phyloP scores from a whole-genome alignment of 2,797 vertebrate species.

The Cheirogaleus major region DNA sequence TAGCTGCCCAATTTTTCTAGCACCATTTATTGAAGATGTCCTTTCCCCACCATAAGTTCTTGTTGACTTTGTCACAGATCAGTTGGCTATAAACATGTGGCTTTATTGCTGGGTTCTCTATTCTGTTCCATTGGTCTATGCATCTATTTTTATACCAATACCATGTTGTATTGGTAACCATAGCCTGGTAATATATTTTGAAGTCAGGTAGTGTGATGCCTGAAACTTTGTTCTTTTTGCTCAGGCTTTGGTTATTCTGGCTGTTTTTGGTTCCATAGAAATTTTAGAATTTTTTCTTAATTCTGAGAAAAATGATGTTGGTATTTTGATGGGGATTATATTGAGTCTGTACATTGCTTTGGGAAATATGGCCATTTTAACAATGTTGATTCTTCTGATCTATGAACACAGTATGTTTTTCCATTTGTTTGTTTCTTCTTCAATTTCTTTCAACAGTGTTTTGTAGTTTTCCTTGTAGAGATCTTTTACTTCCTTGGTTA shows the following conservation, averaged over 20 bases:
- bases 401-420: not conserved
- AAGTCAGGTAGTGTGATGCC: not conserved
- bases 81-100: too few species aligned
- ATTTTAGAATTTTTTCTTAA: not conserved
- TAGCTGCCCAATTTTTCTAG: too few species aligned
- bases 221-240: not conserved
- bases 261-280: not conserved
- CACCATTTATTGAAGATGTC: too few species aligned
- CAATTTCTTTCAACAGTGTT: not conserved
- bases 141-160: not conserved
- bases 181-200: not conserved
- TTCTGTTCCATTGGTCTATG: not conserved
- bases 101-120: not conserved
- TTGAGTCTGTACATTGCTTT: not conserved
- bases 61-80: too few species aligned
- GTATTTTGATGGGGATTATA: not conserved
- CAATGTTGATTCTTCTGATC: not conserved
- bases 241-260: not conserved
- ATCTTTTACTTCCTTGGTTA: not conserved
- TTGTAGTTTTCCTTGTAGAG: not conserved
- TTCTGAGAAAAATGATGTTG: not conserved
- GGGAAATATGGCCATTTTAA: not conserved
- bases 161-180: not conserved
- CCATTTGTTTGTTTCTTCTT: not conserved
- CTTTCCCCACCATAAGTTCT: too few species aligned